Conservation (phyloP, 2,797 vertebrate species). For the Setipinna tenuifilis region DNA sequence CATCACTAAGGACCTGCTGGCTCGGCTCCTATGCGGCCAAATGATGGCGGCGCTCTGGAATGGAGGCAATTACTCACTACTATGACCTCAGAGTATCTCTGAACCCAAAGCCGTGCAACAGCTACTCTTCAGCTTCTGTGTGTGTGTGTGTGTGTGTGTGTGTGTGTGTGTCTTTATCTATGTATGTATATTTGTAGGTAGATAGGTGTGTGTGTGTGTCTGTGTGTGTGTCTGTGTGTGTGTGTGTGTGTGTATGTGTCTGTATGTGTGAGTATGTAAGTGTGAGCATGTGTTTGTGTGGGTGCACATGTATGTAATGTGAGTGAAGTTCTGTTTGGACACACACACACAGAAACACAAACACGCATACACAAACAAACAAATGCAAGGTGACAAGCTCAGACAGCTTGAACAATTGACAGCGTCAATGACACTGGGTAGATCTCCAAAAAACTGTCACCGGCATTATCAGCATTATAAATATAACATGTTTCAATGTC, state of each 20-base stretch:
- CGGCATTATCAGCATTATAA: slow-evolving; percentile 38
- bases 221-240: too few relatives aligned
- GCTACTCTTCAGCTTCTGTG: not conserved
- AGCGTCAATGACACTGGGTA: not conserved
- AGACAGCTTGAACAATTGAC: not conserved
- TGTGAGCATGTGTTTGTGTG: too few relatives aligned
- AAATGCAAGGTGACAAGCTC: slow-evolving; percentile 17
- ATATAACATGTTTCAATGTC: slow-evolving; percentile 52
- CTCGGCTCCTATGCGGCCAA: slow-evolving; percentile 55
- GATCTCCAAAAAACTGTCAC: slow-evolving; percentile 17
- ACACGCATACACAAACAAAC: not conserved
- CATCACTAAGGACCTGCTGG: slow-evolving; percentile 51
- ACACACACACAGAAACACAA: not conserved
- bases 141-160: slow-evolving; percentile 2
- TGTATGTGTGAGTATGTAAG: not conserved
- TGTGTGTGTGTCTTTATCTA: too few relatives aligned
- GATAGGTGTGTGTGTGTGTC: too few relatives aligned
- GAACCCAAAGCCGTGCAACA: not conserved
- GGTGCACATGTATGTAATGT: too few relatives aligned
- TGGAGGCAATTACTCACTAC: slow-evolving; percentile 53
- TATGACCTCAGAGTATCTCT: slow-evolving; percentile 52
- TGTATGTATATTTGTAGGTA: too few relatives aligned
- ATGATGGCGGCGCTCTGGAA: slow-evolving; percentile 49
- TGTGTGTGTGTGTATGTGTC: too few relatives aligned
- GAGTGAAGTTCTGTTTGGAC: too few relatives aligned